phyloP scores from a whole-genome alignment of 2,888 invertebrate genomes.

The Dusona sp. region DNA sequence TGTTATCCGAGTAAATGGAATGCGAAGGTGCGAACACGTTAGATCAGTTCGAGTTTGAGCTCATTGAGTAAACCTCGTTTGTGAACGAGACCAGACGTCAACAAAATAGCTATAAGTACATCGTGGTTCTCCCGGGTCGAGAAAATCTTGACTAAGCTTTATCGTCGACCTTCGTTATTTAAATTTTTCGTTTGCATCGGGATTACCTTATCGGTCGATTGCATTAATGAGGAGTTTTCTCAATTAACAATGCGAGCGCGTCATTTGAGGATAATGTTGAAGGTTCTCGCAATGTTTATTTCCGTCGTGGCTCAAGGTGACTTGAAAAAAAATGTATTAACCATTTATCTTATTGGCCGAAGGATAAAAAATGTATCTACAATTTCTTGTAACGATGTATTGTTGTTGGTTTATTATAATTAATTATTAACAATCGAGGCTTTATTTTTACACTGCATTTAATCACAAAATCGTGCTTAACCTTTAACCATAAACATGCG shows the following conservation, averaged over 20 bases:
- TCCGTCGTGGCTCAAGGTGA: not conserved
- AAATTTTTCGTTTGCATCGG: slow-evolving; percentile 45
- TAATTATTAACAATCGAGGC: no score
- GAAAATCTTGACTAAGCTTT: slow-evolving; percentile 42
- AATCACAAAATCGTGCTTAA: no score
- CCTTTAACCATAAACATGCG: no score
- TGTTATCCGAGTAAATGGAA: slow-evolving; percentile 6
- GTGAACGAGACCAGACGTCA: not conserved
- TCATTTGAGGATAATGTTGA: not conserved
- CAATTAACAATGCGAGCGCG: not conserved
- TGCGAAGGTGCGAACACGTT: slow-evolving; percentile 13
- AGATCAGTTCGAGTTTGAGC: slow-evolving; percentile 20
- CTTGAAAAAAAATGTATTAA: not conserved
- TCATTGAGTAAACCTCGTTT: slow-evolving; percentile 28
- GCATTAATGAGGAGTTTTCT: not conserved
- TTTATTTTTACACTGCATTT: no score
- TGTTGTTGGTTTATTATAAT: no score
- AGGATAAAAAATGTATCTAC: no score
- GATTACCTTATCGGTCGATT: slow-evolving; percentile 5
- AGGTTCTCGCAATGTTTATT: not conserved
- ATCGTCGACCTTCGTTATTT: slow-evolving; percentile 45
- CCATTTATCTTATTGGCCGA: no score
- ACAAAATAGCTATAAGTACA: slow-evolving; percentile 16
- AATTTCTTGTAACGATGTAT: no score
- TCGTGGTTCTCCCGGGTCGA: slow-evolving; percentile 62